Base-by-base conservation (phyloP, 2,888 invertebrate species). In the Osmoderma eremita region DNA sequence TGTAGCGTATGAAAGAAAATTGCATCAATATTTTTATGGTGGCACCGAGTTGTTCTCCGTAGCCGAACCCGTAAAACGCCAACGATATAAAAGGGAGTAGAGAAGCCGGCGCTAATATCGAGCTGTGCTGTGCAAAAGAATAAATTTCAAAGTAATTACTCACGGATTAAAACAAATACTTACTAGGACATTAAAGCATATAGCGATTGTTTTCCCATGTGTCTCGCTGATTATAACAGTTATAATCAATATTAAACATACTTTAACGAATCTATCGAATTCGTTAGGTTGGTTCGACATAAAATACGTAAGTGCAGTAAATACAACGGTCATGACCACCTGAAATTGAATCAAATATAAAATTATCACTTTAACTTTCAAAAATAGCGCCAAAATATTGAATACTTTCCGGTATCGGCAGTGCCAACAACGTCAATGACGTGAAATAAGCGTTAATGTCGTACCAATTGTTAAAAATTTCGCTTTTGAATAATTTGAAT, bases 341-440 rank as follows among this genome's bases (percentile, higher is more conserved):
- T 61, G 12, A 3, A 45, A 30, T 4, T n/a, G n/a, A n/a, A 39
- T 22, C 5, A 4, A 38, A 20, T n/a, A n/a, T 12, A 45, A 45
- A 45, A 45, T 45, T 20, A 49, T 10, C 12, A 49, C 8, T 3
- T 12, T 20, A 20, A 18, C 12, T 20, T 49, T 42, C 6, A 17
- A 42, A 42, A 10, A n/a, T 42, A 1, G n/a, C 42, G 42, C 42
- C 42, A 3, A 5, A 42, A 42, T 13, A 15, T 3, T 3, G 15
- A 1, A 48, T n/a, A 53, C 38, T 38, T 53, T 17, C 58, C 17
- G 58, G 58, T 13, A 61, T 61, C n/a, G 58, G 58, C 41, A 61
- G 30, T 12, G 45, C 30, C 45, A 61, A 15, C 58, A 61, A 30
- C 2, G 42, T 45, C 13, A 61, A 24, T 2, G 30, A 45, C 1